A percentile compares a stretch with the other conserved stretches of the same genome.
These are phyloP conservation scores for Lycopodina hypogea DNA, from an alignment of 37 sponge, comb jelly and placozoan species.

Conservation along the genomic window DNA sequence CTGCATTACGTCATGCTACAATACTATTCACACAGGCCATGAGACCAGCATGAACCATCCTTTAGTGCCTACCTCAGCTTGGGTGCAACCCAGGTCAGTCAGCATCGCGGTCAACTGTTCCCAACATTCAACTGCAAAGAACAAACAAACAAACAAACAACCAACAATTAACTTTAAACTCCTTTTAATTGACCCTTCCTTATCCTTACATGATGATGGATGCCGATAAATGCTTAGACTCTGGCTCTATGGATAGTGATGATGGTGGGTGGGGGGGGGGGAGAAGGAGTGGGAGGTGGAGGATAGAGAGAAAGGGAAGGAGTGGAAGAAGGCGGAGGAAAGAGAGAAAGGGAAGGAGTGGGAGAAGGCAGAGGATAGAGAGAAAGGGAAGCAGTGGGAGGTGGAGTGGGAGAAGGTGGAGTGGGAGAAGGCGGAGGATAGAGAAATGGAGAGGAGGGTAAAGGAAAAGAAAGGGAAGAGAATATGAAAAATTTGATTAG, in stretches of 20 bases:
- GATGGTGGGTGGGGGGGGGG: background rate
- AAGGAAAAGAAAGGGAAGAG: slow-evolving; percentile 5
- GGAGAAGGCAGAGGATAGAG: background rate
- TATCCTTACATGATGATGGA: slow-evolving; percentile 53
- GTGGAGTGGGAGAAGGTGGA: background rate
- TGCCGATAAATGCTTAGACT: slow-evolving; percentile 38
- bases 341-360: slow-evolving; percentile 21
- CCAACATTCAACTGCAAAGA: slow-evolving; percentile 50
- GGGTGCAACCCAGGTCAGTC: slow-evolving; percentile 67
- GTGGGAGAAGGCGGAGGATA: background rate
- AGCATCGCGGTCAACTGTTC: slow-evolving; percentile 61
- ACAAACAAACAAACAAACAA: too few relatives aligned
- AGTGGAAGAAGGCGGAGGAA: slow-evolving; percentile 5
- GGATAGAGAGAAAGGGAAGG: background rate
- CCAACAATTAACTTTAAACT: background rate
- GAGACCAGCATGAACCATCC: background rate
- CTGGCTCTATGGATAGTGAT: slow-evolving; percentile 37
- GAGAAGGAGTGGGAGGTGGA: background rate
- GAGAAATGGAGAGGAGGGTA: background rate
- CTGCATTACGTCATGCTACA: background rate
- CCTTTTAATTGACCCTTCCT: background rate
- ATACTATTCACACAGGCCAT: background rate
- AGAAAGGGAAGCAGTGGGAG: background rate
- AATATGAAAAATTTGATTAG: background rate
- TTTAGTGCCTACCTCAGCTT: slow-evolving; percentile 54